phyloP scores from a whole-genome alignment of 2,797 vertebrate genomes.

The Bradypodion pumilum region DNA sequence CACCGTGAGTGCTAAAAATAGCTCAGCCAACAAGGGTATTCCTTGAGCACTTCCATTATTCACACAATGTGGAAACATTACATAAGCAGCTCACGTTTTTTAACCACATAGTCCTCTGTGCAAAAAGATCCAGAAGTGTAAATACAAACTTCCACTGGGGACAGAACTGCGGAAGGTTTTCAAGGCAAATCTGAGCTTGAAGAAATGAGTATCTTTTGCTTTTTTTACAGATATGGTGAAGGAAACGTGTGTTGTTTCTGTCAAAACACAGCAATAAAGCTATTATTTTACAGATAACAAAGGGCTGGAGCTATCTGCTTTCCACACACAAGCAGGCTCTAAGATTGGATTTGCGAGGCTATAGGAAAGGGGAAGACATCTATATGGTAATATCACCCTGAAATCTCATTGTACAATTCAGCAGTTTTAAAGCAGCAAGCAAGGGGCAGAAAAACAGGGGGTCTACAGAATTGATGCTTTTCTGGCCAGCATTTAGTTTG shows the following conservation, averaged over 20 bases:
- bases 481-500: too few relatives aligned
- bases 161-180: slow-evolving; percentile 31
- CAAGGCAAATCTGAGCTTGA: slow-evolving; percentile 37
- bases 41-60: slow-evolving; percentile 69
- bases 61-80: slow-evolving; percentile 66
- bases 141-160: slow-evolving; percentile 26
- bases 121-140: background rate
- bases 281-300: background rate
- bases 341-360: background rate
- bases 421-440: background rate
- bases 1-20: slow-evolving; percentile 61
- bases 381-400: background rate
- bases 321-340: background rate
- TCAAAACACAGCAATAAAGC: background rate
- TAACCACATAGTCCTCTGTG: accelerated
- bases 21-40: slow-evolving; percentile 57
- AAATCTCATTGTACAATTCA: background rate
- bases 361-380: background rate
- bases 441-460: background rate
- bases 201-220: background rate
- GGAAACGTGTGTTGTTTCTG: slow-evolving; percentile 19
- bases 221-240: background rate
- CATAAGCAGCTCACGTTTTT: slow-evolving; percentile 33
- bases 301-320: background rate
- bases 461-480: background rate